phyloP scores from a whole-genome alignment of 92 coral and sea anemone species.

The Epizoanthus ramosus region DNA sequence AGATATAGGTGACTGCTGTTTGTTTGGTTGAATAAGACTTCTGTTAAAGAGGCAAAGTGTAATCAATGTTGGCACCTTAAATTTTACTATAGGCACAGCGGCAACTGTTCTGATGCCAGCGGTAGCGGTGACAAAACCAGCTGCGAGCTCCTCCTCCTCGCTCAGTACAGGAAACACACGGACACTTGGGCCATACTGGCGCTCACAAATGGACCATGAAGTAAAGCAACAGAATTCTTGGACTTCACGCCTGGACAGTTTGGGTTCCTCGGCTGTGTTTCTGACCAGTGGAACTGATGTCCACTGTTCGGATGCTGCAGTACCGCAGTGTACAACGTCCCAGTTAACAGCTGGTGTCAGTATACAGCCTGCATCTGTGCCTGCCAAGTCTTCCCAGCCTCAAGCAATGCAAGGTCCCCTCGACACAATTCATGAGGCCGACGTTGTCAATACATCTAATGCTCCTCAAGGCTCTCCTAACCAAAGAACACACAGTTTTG shows the following conservation, averaged over 20 bases:
- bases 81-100: background rate
- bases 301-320: background rate
- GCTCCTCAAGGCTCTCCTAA: background rate
- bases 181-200: background rate
- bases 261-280: background rate
- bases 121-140: background rate
- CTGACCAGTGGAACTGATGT: background rate
- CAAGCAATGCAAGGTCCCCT: conserved; percentile 11
- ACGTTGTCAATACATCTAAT: background rate
- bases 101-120: background rate
- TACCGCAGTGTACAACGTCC: conserved; percentile 7
- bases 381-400: background rate
- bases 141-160: background rate
- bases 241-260: background rate
- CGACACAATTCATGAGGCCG: background rate
- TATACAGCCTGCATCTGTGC: background rate
- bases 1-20: no score
- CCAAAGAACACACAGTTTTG: background rate
- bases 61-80: no score
- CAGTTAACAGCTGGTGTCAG: background rate
- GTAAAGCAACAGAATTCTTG: background rate
- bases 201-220: background rate
- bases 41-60: no score
- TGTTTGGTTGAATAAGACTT: no score
- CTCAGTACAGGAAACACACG: background rate